Conservation (phyloP, 1,140 invertebrate genomes). For the Sitophilus oryzae region DNA sequence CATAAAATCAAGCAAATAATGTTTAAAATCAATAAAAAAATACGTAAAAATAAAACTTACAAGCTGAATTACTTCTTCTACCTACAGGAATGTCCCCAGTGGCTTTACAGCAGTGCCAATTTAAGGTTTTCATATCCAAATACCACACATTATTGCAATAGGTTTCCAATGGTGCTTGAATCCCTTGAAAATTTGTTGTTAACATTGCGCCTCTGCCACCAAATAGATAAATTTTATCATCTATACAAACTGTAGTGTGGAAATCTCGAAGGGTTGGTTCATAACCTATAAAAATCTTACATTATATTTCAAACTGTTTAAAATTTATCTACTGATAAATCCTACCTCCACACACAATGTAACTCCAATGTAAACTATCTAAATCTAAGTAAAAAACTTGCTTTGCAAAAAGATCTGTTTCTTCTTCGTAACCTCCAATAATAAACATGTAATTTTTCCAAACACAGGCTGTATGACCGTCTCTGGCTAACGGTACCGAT, state of each 20-base stretch:
- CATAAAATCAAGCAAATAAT: too few species aligned
- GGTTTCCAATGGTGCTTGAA: slow-evolving; percentile 51
- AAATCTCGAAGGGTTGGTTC: slow-evolving; percentile 77
- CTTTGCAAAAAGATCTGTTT: slow-evolving; percentile 71
- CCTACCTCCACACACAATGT: slow-evolving; percentile 43
- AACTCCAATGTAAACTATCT: slow-evolving; percentile 64
- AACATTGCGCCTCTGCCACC: slow-evolving; percentile 63
- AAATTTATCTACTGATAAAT: neutral
- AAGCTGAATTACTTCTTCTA: slow-evolving; percentile 81
- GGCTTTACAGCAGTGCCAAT: slow-evolving; percentile 60
- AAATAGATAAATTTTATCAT: slow-evolving; percentile 76
- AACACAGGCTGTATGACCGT: slow-evolving; percentile 85
- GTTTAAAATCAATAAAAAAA: too few species aligned
- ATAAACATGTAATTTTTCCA: slow-evolving; percentile 80
- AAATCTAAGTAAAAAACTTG: slow-evolving; percentile 73
- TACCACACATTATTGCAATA: slow-evolving; percentile 74
- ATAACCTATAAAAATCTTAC: slow-evolving; percentile 21
- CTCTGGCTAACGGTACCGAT: slow-evolving; percentile 66
- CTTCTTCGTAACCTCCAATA: slow-evolving; percentile 83
- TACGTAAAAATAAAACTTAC: slow-evolving; percentile 50
- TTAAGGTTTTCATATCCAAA: slow-evolving; percentile 63
- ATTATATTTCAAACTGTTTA: neutral
- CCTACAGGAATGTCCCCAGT: slow-evolving; percentile 60
- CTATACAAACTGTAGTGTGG: slow-evolving; percentile 72
- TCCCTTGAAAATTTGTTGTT: slow-evolving; percentile 53